Base-by-base conservation (phyloP, 2,113 vertebrate species). In the Cyprinodon brontotheroides region DNA sequence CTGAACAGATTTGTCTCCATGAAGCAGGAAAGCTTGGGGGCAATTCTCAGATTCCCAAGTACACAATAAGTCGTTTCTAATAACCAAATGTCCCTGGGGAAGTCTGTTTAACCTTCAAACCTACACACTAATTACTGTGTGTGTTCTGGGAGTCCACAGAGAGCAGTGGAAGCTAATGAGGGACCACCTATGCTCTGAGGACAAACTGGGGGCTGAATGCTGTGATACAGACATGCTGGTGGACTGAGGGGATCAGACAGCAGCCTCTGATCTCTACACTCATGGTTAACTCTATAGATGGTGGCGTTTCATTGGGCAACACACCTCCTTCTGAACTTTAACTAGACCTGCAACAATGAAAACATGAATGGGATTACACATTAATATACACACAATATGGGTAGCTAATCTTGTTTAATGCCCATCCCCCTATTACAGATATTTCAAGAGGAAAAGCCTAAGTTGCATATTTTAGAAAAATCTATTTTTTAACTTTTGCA, bases 81-180 rank as follows among this genome's bases (percentile, higher is more conserved):
- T 86, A 74, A 85, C 75, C 74, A 29, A 70, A 50, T 70, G 80
- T 81, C 87, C 66, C 68, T 59, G 0, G 78, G 70, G 86, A 83
- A 63, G 78, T 68, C 72, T 71, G 45, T 81, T 83, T 85, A 86
- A 86, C 84, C 79, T 85, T 83, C 73, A 90, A 78, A 82, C 76
- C 78, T 65, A 78, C 82, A 74, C 76, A 74, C 68, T 82, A 80
- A 85, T 79, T 82, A 70, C 39, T 84, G 72, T 59, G 72, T 81
- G 75, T 72, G 80, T 48, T 74, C 57, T 74, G 68, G 50, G 71
- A 75, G 84, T 86, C 79, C 77, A 70, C 72, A 75, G 77, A 82
- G 77, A 85, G 17, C 61, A 79, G 75, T 43, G 48, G 68, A 63
- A 45, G 81, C 78, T 85, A 83, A 87, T 85, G 82, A 85, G 78